Percentiles rank a stretch among this genome's conserved stretches.
Evolutionary conservation across 2,888 invertebrate genomes (phyloP).

Genomic region (Perithous albicinctus): DNA sequence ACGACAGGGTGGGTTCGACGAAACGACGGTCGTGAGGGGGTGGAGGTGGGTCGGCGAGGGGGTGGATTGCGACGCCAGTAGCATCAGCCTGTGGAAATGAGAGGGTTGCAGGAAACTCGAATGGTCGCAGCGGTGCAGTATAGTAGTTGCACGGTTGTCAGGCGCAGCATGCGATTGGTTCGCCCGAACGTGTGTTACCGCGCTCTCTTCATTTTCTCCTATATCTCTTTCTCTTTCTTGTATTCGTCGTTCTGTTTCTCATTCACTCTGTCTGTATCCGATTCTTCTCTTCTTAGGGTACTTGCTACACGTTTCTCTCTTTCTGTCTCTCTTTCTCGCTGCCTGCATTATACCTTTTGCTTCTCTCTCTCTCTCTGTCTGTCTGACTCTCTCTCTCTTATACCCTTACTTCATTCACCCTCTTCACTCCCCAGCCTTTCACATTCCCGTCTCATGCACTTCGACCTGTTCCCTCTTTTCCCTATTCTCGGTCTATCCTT

Average conservation of each 20-base stretch:
- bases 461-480: slow-evolving; percentile 25
- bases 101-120: slow-evolving; percentile 80
- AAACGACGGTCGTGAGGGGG: slow-evolving; percentile 70
- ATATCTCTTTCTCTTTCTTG: slow-evolving; percentile 51
- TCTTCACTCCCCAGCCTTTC: slow-evolving; percentile 54
- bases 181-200: slow-evolving; percentile 72
- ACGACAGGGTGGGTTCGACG: slow-evolving; percentile 65
- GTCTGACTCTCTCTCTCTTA: slow-evolving; percentile 56
- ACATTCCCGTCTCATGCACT: slow-evolving; percentile 61
- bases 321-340: slow-evolving; percentile 46
- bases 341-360: slow-evolving; percentile 55
- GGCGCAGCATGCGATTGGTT: slow-evolving; percentile 81
- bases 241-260: slow-evolving; percentile 12
- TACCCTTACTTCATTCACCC: slow-evolving; percentile 57
- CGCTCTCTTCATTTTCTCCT: slow-evolving; percentile 56
- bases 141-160: slow-evolving; percentile 81
- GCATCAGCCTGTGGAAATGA: slow-evolving; percentile 69
- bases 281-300: slow-evolving; percentile 38
- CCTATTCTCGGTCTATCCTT: slow-evolving; percentile 26
- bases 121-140: slow-evolving; percentile 78
- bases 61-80: slow-evolving; percentile 60
- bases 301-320: slow-evolving; percentile 34
- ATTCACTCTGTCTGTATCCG: slow-evolving; percentile 65
- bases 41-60: slow-evolving; percentile 59
- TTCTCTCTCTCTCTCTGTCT: slow-evolving; percentile 49